phyloP scores from a whole-genome alignment of 1,140 invertebrate genomes.

The Bombus sylvicola region DNA sequence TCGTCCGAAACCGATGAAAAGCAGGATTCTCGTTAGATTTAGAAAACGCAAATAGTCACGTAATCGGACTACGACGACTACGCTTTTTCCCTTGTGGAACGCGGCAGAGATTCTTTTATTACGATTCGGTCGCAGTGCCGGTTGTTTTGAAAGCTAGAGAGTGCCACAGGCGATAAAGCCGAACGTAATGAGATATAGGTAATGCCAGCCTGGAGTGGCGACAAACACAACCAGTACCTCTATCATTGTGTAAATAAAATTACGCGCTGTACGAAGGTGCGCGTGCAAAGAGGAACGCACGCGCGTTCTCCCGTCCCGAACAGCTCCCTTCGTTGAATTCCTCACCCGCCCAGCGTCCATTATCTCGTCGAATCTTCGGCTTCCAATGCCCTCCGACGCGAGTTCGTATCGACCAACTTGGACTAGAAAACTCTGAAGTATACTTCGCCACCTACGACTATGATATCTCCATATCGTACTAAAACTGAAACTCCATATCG shows the following conservation, averaged over 20 bases:
- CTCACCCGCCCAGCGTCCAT: constrained; percentile 15
- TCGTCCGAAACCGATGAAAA: neutral
- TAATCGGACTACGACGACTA: neutral
- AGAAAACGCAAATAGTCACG: neutral
- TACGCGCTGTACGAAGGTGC: constrained; percentile 23
- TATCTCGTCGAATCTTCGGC: neutral
- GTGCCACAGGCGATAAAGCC: constrained; percentile 52
- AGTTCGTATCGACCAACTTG: neutral
- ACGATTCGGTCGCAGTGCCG: neutral
- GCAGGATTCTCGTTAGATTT: too few species aligned
- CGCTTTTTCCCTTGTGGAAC: neutral
- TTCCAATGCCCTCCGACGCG: neutral
- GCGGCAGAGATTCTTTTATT: constrained; percentile 20
- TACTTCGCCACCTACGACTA: too few species aligned
- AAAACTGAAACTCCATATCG: neutral
- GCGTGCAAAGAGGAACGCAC: neutral
- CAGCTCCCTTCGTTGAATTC: constrained; percentile 22
- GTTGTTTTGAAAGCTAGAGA: constrained; percentile 43
- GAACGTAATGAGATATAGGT: constrained; percentile 48
- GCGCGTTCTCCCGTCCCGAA: neutral
- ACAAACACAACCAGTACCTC: constrained; percentile 39
- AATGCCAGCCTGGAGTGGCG: constrained; percentile 48
- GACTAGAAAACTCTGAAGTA: neutral
- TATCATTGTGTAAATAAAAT: constrained; percentile 60
- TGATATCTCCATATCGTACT: neutral